Evolutionary conservation across 2,113 vertebrate genomes (phyloP), one percentile per base, ranked within the genome.

Genomic region (Lamprotornis superbus): DNA sequence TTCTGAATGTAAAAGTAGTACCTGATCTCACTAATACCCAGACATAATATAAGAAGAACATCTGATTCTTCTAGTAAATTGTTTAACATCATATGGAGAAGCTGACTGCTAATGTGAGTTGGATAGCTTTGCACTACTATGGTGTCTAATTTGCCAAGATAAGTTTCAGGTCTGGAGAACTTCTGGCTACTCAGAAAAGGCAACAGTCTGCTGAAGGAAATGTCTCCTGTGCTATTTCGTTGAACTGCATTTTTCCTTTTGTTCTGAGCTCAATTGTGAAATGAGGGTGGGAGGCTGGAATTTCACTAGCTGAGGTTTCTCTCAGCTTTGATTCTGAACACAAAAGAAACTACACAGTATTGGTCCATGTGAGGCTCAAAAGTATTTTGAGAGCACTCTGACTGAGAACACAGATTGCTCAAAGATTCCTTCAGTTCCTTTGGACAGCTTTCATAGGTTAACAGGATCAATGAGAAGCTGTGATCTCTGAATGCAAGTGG

Each of bases 1-100:
- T 81, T 93, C 83, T 93, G 76, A 78, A 47, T 89, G 60, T 81
- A 82, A 96, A 94, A 79, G 56, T 60, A 37, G 15, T 78, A 60
- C 49, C 55, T 87, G 70, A 65, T 81, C 52, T 94, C 71, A 35
- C 31, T 94, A 90, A 79, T 92, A 76, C 20, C 67, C 39, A 73
- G 21, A 57, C 16, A 7, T 52, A 31, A 21, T 56, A 57, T 1
- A 4, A 71, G 78, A 80, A 71, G 70, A 83, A 70, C 33, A 67
- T 46, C 40, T 81, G 47, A 67, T 71, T 89, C 47, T 89, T 88
- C 79, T 28, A 40, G 50, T 60, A 77, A 86, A 63, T 67, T 60
- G 12, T 74, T 80, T 87, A 64, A 81, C 46, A 46, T 46, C 15
- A 9, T 21, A 12, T 14, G 49, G 71, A 88, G 59, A 75, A 44